Evolutionary conservation across 2,888 invertebrate genomes (phyloP), one percentile per base, ranked within the genome.

Genomic region (Azorinus chamasolen): DNA sequence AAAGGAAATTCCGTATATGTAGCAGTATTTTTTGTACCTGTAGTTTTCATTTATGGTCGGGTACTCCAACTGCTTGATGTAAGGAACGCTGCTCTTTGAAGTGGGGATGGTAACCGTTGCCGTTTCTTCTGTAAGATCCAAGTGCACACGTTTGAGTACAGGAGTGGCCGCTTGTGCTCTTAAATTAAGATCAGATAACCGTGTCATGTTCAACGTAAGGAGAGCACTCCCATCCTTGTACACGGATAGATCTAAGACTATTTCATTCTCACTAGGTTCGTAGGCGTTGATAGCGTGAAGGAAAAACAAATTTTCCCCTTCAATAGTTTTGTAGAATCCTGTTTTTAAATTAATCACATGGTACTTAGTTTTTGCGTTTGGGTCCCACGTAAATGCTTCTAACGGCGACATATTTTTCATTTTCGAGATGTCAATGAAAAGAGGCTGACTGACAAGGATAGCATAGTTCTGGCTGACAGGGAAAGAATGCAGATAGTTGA

Each of bases 401-500:
- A 86, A 75, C 0, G 90, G 89, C 24, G 82, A 65, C 6, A 71
- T 77, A 10, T 84, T 77, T 50, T 75, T 58, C 81, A 89, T 85
- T 48, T 83, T 83, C 18, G 51, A 16, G 8, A 83, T 65, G 70
- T 86, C 84, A 8, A 90, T 79, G 62, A 83, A 88, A 48, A 89
- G 75, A 0, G 91, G 90, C 27, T 77, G 79, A 16, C 84, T 86
- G 22, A 90, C 81, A 4, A 91, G 51, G 27, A 91, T 79, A 16
- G 85, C 89, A 69, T 89, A 87, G 22, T 84, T 76, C 43, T 72
- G 50, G 0, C 90, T 88, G 0, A 86, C 83, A 3, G 87, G 88
- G 58, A 91, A 87, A 0, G 89, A 88, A 69, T 91, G 91, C 88
- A 91, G 87, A 73, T 91, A 91, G 0, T 89, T 89, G 8, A 88